Evolutionary conservation across 1,140 invertebrate genomes (phyloP), one percentile per base, ranked within the genome.

Genomic region (Antheraea mylitta): DNA sequence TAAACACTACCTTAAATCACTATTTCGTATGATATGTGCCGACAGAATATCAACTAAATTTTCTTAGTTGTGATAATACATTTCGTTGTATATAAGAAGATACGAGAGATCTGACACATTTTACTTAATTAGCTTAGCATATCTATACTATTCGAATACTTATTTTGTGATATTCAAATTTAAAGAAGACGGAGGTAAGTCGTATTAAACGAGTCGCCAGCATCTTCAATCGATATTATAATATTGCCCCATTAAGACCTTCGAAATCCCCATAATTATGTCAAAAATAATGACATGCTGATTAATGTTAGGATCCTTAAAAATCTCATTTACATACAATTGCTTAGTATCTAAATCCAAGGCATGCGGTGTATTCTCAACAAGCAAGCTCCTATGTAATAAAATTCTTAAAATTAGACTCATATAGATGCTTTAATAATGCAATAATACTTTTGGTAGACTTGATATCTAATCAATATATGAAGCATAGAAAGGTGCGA

Each of bases 391-490:
- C 70, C 70, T 69, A 74, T 64, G 13, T 13, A 70, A 81, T 76
- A 82, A 76, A 58, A 74, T 64, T 62, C 62, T 77, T 81, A 79
- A 67, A 63, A 72, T 74, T 74, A 53, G 5, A 16, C 13, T 53
- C 76, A 79, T 77, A 71, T 76, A 80, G 77, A 79, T 75, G 79
- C 73, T 73, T 81, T 81, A 82, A 82, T 83, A 83, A 80, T 78
- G 79, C 82, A 79, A 87, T 89, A 90, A 90, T 90, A 91, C 87
- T 91, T 89, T 91, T 89, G 87, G 87, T 91, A 91, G 84, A 84
- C 72, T 77, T 73, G 82, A 81, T 80, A 84, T 67, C 82, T 87
- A 86, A 86, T 84, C 67, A 74, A 79, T 70, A 76, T 70, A 68
- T 59, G 77, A 70, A 74, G 59, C n/a, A 13, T 58, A 58, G 11